Evolutionary conservation across 2,113 vertebrate species (phyloP), one percentile per base, ranked within the genome.

Genomic region (Talpa occidentalis): DNA sequence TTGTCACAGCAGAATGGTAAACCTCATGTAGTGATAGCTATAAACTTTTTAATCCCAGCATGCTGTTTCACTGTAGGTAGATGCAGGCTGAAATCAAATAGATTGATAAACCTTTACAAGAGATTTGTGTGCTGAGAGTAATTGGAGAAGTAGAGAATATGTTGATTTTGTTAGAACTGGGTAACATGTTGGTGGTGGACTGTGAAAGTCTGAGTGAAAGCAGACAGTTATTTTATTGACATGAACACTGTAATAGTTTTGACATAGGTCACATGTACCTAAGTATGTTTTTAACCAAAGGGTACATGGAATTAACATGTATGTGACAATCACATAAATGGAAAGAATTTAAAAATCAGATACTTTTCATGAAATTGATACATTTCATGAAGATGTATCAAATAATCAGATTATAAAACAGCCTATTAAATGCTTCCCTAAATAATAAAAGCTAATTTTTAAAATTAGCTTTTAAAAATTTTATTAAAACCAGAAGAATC

Each of bases 371-470:
- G 12, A n/a, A 49, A 49, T 49, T 14, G 47, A 49, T 49, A 12
- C 49, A 52, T 52, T 52, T 52, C 54, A 56, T 56, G 54, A 56
- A 54, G 24, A 10, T 66, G n/a, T 74, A 56, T 62, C 37, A 93
- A 44, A 64, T 80, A 94, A 73, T 78, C 67, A n/a, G 35, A 62
- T 64, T 28, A 62, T 35, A 82, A 89, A 44, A 16, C 24, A 70
- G 32, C 52, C 12, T 78, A 24, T 76, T 32, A 78, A 90, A 6
- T 81, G 14, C 28, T 84, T 91, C 35, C 21, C 24, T 87, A 82
- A 89, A 67, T 78, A 59, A 40, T 92, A 37, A 85, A 88, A 92
- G 40, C 52, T 88, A 67, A 79, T 93, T 94, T 60, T 54, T 64
- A 92, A 83, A 56, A 86, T 78, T n/a, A n/a, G n/a, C n/a, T n/a